phyloP scores from a whole-genome alignment of 2,797 vertebrate species.

The Pelobates cultripes region DNA sequence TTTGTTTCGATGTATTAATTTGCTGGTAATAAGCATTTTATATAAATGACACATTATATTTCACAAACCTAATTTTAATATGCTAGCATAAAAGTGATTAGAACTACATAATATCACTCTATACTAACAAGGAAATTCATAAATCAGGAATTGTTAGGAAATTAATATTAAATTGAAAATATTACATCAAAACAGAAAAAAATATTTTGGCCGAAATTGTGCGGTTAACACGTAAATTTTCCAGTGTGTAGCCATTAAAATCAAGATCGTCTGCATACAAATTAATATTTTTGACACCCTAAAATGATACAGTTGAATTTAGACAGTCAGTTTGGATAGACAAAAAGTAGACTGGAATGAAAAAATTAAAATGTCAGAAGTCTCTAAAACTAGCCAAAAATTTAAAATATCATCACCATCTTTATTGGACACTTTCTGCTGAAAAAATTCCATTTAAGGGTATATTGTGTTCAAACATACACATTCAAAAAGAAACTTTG shows the following conservation, averaged over 20 bases:
- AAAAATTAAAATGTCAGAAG: too few species aligned
- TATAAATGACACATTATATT: slow-evolving; percentile 6
- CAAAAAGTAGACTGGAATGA: too few species aligned
- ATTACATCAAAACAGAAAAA: too few species aligned
- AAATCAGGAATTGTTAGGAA: too few species aligned
- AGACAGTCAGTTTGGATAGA: slow-evolving; percentile 16
- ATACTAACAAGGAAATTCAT: slow-evolving; percentile 12
- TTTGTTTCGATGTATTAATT: neutral
- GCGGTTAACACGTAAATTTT: too few species aligned
- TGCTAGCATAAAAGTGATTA: slow-evolving; percentile 3
- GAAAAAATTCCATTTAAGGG: slow-evolving; percentile 1
- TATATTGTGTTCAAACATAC: neutral
- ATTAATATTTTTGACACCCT: slow-evolving; percentile 19
- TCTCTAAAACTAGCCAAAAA: slow-evolving; percentile 11
- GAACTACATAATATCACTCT: neutral
- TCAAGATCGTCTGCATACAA: slow-evolving; percentile 3
- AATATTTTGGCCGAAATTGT: too few species aligned
- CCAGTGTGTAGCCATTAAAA: too few species aligned
- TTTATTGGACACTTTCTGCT: neutral
- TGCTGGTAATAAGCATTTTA: neutral
- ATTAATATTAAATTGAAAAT: too few species aligned
- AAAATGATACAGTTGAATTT: slow-evolving; percentile 18
- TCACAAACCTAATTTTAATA: neutral
- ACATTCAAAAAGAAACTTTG: neutral
- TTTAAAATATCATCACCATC: neutral